phyloP scores from a whole-genome alignment of 2,113 vertebrate genomes.

The Cochlearius cochlearius region DNA sequence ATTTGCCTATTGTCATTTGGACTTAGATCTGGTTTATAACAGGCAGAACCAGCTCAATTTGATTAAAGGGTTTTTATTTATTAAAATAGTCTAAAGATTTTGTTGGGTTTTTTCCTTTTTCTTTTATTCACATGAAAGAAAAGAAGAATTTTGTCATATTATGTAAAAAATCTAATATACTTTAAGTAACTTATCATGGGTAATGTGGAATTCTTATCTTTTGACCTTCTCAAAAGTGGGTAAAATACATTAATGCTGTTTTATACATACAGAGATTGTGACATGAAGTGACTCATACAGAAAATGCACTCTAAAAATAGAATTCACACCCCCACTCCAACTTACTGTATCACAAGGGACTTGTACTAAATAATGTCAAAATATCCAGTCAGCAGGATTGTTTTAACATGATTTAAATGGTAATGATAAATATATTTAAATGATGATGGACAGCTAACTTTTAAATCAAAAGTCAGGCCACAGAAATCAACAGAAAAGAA shows the following conservation, averaged over 20 bases:
- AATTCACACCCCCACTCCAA: not conserved
- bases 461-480: not conserved
- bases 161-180: not conserved
- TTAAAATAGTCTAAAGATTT: not conserved
- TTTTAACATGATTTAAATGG: not conserved
- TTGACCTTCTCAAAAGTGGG: not conserved
- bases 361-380: not conserved
- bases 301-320: not conserved
- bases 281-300: not conserved
- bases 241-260: not conserved
- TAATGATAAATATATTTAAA: not conserved
- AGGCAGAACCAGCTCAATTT: not conserved
- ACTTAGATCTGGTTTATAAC: not conserved
- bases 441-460: not conserved
- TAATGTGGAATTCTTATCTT: not conserved
- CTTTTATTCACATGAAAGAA: not conserved
- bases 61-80: not conserved
- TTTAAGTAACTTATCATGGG: not conserved
- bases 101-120: not conserved
- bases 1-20: not conserved
- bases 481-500: not conserved
- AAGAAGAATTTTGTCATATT: not conserved
- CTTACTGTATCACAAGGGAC: not conserved
- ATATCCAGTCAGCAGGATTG: not conserved
- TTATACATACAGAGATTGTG: not conserved